Evolutionary conservation across 2,797 vertebrate species (phyloP), one percentile per base, ranked within the genome.

Genomic region (Etheostoma nigrum): DNA sequence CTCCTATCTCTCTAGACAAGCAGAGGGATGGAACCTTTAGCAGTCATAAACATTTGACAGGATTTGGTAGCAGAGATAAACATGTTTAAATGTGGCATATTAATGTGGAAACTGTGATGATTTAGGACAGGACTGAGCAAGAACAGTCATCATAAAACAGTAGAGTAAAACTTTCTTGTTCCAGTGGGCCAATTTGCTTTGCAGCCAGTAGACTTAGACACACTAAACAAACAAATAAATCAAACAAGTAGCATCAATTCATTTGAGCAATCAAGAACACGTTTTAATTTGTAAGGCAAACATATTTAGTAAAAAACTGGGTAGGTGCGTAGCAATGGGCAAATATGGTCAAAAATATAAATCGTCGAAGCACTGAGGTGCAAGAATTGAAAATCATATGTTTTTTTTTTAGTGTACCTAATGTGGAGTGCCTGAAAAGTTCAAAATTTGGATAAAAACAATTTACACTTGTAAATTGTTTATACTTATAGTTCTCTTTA

Each of bases 71-170:
- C 49, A 72, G 54, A 76, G 48, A 84, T 57, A 13, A 85, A 83
- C 68, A 66, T 57, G 30, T 81, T 76, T 55, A 60, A 79, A 74
- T 81, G 42, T 8, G 53, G 62, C 36, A 47, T 47, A 57, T 72
- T 83, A 66, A 74, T 83, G 62, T 74, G 74, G 67, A 89, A 85
- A 87, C 72, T 72, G 36, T 58, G 66, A 82, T 73, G 72, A 84
- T 85, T 85, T 77, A 75, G 57, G 77, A 62, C 18, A 72, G 54
- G 72, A 74, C 45, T 68, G 64, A 78, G 76, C 72, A 72, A 76
- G 64, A 86, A 64, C 62, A 78, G 62, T 13, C 57, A 70, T 76
- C 74, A 78, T 88, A 83, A 84, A 88, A 76, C 42, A 18, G 21
- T 9, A 18, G 6, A 69, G 21, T 70, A 67, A 74, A 84, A 81